Base-by-base conservation (phyloP, 2,113 vertebrate genomes). In the Amphilophus citrinellus region DNA sequence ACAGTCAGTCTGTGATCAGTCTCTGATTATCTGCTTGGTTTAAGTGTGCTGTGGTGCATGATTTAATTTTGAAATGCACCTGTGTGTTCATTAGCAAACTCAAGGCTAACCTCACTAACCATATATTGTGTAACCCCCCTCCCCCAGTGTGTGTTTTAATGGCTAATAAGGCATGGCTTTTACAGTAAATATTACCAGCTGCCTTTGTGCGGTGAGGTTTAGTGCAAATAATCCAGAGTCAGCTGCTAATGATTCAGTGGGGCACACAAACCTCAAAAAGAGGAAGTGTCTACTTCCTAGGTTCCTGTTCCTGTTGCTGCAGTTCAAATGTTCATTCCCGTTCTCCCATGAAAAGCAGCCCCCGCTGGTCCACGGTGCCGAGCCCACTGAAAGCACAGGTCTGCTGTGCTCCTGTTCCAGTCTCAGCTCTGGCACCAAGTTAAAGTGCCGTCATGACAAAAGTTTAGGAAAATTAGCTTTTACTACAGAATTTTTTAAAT, bases 261-360 rank as follows among this genome's bases (percentile, higher is more conserved):
- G 13, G 39, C 50, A 27, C 75, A 77, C 59, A 78, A 77, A 42
- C 63, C 47, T 73, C 44, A 35, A n/a, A 87, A 92, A 88, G 80
- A 89, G 91, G 92, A 92, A 93, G 86, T 85, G 84, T 80, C 79
- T 47, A 91, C 93, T 92, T 90, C 89, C 87, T 81, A 42, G 87
- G 24, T 84, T 87, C 77, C 68, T 80, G 68, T 91, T 91, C 81
- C 88, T 88, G 84, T 79, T 8, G 79, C 76, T 61, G 76, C 63
- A 44, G 62, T 24, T 22, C n/a, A 87, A 77, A 80, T 18, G 37
- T 42, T 77, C 58, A 53, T 85, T 60, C 73, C 68, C 68, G 53
- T 47, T 73, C 53, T 73, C 68, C 68, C 68, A 73, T 53, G 68
- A 73, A 73, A 53, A 73, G 53, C 18, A 32, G 27, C 27, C 47